These are phyloP conservation scores for Brenthis daphne DNA, from an alignment of 2,888 invertebrate species.

Conservation along the genomic window DNA sequence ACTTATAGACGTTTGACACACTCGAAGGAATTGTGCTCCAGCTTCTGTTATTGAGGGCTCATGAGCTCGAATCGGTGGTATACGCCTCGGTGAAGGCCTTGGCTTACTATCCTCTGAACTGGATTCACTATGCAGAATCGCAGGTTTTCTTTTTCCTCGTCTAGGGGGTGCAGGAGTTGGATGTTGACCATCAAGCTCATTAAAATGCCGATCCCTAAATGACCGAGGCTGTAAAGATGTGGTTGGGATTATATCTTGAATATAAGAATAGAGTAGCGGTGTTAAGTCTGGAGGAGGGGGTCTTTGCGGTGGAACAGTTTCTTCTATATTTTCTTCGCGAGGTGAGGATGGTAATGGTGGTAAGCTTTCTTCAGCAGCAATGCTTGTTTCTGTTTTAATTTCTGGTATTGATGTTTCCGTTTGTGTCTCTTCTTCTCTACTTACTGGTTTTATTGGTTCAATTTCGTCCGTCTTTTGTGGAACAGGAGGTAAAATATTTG, in stretches of 20 bases:
- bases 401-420: constrained; percentile 31
- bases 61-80: constrained; percentile 68
- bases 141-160: constrained; percentile 72
- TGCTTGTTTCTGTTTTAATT: constrained; percentile 39
- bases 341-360: constrained; percentile 45
- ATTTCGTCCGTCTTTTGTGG: constrained; percentile 42
- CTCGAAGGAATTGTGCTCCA: constrained; percentile 86
- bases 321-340: constrained; percentile 51
- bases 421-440: constrained; percentile 73
- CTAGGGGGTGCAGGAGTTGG: constrained; percentile 72
- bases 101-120: constrained; percentile 78
- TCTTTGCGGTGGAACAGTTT: constrained; percentile 63
- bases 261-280: constrained; percentile 76
- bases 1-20: constrained; percentile 85
- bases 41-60: constrained; percentile 87
- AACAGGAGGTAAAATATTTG: constrained; percentile 45
- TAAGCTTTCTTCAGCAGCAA: constrained; percentile 33
- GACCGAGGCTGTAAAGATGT: constrained; percentile 71
- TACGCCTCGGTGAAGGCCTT: constrained; percentile 66
- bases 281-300: constrained; percentile 77
- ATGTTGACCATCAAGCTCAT: constrained; percentile 64
- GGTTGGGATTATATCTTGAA: constrained; percentile 79
- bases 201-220: constrained; percentile 59
- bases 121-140: constrained; percentile 70
- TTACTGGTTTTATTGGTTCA: constrained; percentile 54